phyloP scores from a whole-genome alignment of 1,140 invertebrate genomes.

The Acyrthosiphon pisum region DNA sequence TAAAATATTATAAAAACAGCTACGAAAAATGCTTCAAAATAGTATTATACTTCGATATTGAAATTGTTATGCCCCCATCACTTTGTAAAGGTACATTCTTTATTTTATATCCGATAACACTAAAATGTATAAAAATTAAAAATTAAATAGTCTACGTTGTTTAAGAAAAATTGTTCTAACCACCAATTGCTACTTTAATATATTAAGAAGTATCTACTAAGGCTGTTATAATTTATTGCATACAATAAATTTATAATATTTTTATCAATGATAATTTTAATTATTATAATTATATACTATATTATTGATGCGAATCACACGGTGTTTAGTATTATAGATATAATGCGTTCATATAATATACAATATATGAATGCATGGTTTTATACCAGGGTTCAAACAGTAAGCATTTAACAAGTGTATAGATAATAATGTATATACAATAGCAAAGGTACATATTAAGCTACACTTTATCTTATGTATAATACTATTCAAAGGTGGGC shows the following conservation, averaged over 20 bases:
- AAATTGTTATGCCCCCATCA: neutral
- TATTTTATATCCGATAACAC: neutral
- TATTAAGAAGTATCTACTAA: too few species aligned
- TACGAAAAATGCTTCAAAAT: neutral
- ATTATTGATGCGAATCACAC: neutral
- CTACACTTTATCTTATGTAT: too few species aligned
- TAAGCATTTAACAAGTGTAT: neutral
- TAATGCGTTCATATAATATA: too few species aligned
- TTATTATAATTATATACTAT: neutral
- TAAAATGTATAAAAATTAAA: too few species aligned
- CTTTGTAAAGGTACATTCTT: neutral
- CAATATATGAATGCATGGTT: neutral
- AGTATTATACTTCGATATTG: neutral
- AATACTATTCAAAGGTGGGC: too few species aligned
- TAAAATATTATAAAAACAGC: constrained; percentile 6
- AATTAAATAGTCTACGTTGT: neutral
- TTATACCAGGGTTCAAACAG: neutral
- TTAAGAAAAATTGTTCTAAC: too few species aligned
- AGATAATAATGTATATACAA: neutral
- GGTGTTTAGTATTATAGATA: neutral
- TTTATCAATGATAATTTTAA: neutral
- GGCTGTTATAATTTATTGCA: too few species aligned
- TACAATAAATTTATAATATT: too few species aligned
- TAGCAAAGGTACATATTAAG: too few species aligned
- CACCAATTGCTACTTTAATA: too few species aligned